Evolutionary conservation across 2,113 vertebrate species (phyloP).

Genomic region (Amphiprion percula): DNA sequence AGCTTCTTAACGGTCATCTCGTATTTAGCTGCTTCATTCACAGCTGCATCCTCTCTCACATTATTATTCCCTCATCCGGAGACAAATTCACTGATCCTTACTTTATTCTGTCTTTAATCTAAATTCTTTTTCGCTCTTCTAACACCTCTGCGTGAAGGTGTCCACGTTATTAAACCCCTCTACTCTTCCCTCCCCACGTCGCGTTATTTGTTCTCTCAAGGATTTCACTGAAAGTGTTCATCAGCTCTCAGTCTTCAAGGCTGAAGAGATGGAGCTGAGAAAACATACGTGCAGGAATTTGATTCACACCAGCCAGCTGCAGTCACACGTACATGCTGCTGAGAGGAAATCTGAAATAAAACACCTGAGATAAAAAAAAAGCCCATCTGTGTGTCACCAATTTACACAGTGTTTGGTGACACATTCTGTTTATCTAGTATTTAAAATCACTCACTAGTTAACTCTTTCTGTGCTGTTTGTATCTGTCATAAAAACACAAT

Average conservation of each 20-base stretch:
- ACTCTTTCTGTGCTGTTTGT: no score
- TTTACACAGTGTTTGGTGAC: not conserved
- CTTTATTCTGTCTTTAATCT: not conserved
- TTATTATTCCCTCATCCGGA: not conserved
- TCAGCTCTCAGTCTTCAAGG: not conserved
- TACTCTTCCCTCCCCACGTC: not conserved
- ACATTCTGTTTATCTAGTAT: not conserved
- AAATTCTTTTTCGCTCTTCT: not conserved
- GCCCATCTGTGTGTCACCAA: not conserved
- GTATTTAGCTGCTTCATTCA: not conserved
- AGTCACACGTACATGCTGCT: not conserved
- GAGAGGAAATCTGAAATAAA: not conserved
- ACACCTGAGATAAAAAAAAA: not conserved
- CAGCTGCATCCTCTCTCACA: not conserved
- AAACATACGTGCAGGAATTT: not conserved
- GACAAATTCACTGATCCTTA: rapidly evolving
- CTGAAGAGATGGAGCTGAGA: not conserved
- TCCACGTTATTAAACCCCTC: constrained; percentile 10
- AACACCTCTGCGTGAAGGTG: not conserved
- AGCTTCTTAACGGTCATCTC: not conserved
- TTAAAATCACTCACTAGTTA: no score
- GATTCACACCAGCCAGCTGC: not conserved
- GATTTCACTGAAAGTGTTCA: not conserved
- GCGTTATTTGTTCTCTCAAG: constrained; percentile 1
- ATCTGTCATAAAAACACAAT: no score